Evolutionary conservation across 2,797 vertebrate species (phyloP), one percentile per base, ranked within the genome.

Genomic region (Phalanger gymnotis): DNA sequence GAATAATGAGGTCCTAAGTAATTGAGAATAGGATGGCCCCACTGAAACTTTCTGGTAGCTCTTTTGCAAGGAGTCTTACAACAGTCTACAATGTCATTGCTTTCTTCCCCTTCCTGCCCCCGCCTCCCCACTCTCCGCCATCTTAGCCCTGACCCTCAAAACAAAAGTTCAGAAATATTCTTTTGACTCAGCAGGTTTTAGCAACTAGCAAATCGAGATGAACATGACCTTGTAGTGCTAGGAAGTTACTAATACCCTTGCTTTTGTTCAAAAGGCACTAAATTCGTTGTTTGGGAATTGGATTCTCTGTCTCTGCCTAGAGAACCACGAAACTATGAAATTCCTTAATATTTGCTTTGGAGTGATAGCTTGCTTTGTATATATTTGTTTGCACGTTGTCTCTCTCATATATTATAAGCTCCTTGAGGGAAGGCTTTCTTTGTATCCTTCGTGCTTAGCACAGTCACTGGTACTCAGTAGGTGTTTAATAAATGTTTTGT

Each of bases 21-120:
- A 27, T 28, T 54, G 56, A 30, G 34, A 89, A 1, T 22, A 54
- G 92, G 58, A 90, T 58, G 53, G 57, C 14, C n/a, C 14, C 12
- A 40, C 16, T 56, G 56, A 96, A 97, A 25, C 54, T 53, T 14
- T 73, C 0, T 40, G 73, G 87, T 55, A 53, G 5, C 2, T 40
- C 58, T 81, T 94, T 92, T 94, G 53, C n/a, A 96, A 16, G 31
- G 57, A 57, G 58, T 73, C 61, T n/a, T 22, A n/a, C 14, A 73
- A 40, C 16, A n/a, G 34, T 73, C n/a, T 40, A 73, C 61, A 19
- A n/a, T 40, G 4, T 73, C 61, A 73, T 73, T 66, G 25, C 55
- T 56, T 56, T 27, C 55, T 56, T 25, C 55, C 55, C 25, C 19
- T 56, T 25, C 25, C 55, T 1, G 4, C 6, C 6, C 34, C 30